phyloP scores from a whole-genome alignment of 1,140 invertebrate species.

The Pachypeltis micranthus region DNA sequence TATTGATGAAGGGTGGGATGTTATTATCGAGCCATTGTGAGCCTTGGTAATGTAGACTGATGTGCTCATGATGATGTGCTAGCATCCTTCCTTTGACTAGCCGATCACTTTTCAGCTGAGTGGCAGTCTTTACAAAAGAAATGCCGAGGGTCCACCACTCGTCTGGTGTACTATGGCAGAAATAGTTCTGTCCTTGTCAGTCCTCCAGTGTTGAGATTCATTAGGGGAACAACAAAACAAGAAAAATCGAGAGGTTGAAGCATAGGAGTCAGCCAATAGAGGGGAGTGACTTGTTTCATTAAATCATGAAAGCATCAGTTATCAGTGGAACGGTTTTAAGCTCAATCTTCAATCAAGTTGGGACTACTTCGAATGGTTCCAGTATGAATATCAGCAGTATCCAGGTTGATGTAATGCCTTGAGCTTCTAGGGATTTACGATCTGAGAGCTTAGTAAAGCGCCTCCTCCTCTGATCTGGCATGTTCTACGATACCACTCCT shows the following conservation, averaged over 20 bases:
- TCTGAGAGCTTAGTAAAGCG: not conserved
- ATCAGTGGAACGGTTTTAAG: not conserved
- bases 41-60: no score
- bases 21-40: no score
- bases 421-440: not conserved
- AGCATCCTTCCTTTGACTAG: no score
- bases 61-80: no score
- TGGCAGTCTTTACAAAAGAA: not conserved
- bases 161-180: not conserved
- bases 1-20: no score
- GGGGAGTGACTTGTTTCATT: not conserved
- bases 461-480: not conserved
- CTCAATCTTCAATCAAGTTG: not conserved
- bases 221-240: not conserved
- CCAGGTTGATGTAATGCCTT: no score
- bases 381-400: no score
- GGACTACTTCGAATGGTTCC: not conserved
- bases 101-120: no score
- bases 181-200: not conserved
- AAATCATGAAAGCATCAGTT: not conserved
- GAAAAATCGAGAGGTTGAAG: not conserved
- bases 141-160: not conserved
- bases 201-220: not conserved
- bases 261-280: not conserved
- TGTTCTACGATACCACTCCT: not conserved